Evolutionary conservation across 2,113 vertebrate genomes (phyloP).

Genomic region (Lepidothrix coronata): DNA sequence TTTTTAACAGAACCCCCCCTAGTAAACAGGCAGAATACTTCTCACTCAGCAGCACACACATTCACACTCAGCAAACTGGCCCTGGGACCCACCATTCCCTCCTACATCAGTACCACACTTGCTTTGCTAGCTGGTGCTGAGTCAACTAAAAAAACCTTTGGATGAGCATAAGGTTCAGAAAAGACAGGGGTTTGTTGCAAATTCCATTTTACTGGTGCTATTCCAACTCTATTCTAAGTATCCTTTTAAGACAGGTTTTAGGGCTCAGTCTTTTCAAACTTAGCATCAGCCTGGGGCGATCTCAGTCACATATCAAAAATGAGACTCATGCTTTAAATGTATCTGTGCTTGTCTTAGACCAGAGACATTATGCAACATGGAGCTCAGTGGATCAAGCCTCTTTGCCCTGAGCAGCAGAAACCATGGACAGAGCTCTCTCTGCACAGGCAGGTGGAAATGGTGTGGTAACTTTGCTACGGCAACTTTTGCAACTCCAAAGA

Average conservation of each 20-base stretch:
- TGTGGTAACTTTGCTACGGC: background rate
- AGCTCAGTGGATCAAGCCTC: background rate
- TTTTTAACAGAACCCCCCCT: rapidly evolving
- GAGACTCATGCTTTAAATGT: background rate
- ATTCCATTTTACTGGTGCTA: background rate
- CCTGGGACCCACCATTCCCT: background rate
- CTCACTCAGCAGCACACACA: background rate
- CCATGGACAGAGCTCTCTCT: background rate
- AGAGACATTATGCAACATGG: too few relatives aligned
- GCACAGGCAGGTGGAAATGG: background rate
- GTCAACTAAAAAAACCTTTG: background rate
- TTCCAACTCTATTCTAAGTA: background rate
- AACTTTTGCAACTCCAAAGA: background rate
- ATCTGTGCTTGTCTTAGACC: background rate
- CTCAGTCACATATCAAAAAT: background rate
- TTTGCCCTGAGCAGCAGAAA: background rate
- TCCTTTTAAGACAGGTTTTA: background rate
- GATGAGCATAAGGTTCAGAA: background rate
- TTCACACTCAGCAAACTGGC: background rate
- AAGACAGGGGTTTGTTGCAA: background rate
- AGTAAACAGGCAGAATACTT: background rate
- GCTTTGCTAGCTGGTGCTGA: background rate
- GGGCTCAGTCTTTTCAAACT: background rate
- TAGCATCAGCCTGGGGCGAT: background rate
- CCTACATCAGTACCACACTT: background rate